Conservation (phyloP, 2,888 invertebrate genomes). For the Pollenia griseotomentosa region DNA sequence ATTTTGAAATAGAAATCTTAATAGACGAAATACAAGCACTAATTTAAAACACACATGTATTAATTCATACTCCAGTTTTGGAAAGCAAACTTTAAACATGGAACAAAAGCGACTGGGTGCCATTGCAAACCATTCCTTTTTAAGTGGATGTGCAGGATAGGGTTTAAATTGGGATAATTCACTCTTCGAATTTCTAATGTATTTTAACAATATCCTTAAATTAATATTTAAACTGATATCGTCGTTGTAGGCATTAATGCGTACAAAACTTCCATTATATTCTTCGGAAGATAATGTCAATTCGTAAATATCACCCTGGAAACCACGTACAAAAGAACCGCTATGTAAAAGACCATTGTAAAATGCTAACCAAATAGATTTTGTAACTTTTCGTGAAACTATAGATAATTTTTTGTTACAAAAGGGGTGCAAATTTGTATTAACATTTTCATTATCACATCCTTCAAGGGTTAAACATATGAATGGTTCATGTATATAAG, state of each 20-base stretch:
- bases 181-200: not conserved
- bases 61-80: slow-evolving; percentile 61
- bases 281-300: slow-evolving; percentile 39
- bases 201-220: slow-evolving; percentile 55
- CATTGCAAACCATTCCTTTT: slow-evolving; percentile 56
- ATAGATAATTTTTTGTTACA: slow-evolving; percentile 34
- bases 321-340: slow-evolving; percentile 70
- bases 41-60: not conserved
- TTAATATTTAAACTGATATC: slow-evolving; percentile 43
- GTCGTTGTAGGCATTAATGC: not conserved
- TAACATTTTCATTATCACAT: slow-evolving; percentile 9
- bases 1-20: slow-evolving; percentile 30
- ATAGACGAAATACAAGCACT: slow-evolving; percentile 58
- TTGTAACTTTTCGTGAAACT: slow-evolving; percentile 50
- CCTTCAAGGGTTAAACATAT: slow-evolving; percentile 30
- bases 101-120: slow-evolving; percentile 12
- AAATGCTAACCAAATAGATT: slow-evolving; percentile 47
- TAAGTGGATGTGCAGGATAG: slow-evolving; percentile 42
- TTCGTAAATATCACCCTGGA: slow-evolving; percentile 70
- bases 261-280: not conserved
- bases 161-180: not conserved
- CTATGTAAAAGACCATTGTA: slow-evolving; percentile 30
- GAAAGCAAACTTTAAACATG: slow-evolving; percentile 58
- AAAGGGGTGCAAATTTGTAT: slow-evolving; percentile 13
- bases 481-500: slow-evolving; percentile 14